A percentile compares a stretch with the other conserved stretches of the same genome.
These are phyloP conservation scores for Platerodrilus igneus DNA, from an alignment of 2,888 invertebrate species.

Conservation along the genomic window DNA sequence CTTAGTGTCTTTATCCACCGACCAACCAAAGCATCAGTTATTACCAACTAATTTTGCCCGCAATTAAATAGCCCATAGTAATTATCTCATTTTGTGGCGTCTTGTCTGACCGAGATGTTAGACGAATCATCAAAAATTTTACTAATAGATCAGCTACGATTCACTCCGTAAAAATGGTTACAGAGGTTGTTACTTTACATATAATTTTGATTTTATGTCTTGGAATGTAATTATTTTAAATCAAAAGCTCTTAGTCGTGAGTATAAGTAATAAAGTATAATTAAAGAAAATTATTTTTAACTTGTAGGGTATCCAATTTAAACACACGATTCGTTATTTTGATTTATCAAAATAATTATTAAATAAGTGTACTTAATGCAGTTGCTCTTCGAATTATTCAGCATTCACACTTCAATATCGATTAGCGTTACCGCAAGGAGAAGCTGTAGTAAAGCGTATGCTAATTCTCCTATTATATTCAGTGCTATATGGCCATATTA, in stretches of 20 bases:
- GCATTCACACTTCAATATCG: slow-evolving; percentile 7
- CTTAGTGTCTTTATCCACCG: slow-evolving; percentile 31
- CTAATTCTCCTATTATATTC: slow-evolving; percentile 50
- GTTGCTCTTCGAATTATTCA: slow-evolving; percentile 30
- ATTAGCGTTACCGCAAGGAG: slow-evolving; percentile 17
- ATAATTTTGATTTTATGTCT: too few species aligned
- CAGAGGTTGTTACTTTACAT: too few species aligned
- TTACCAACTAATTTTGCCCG: slow-evolving; percentile 47
- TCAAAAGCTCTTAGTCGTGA: slow-evolving; percentile 16
- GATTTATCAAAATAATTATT: slow-evolving; percentile 52
- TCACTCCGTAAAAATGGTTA: too few species aligned
- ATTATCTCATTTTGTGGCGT: slow-evolving; percentile 49
- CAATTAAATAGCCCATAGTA: slow-evolving; percentile 47
- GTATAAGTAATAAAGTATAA: slow-evolving; percentile 46
- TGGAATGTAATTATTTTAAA: slow-evolving; percentile 21
- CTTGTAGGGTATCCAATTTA: slow-evolving; percentile 41
- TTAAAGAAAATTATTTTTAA: slow-evolving; percentile 49
- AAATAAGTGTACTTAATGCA: slow-evolving; percentile 47
- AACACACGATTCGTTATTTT: slow-evolving; percentile 49
- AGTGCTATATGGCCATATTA: slow-evolving; percentile 46
- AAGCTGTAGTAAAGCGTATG: slow-evolving; percentile 42
- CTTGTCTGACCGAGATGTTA: slow-evolving; percentile 36
- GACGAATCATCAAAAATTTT: slow-evolving; percentile 33
- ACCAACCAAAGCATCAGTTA: slow-evolving; percentile 43
- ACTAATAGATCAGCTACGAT: too few species aligned